A percentile compares a stretch with the other conserved stretches of the same genome.
Conservation (phyloP, 2,797 vertebrate genomes). For the Poecilia velifera region DNA sequence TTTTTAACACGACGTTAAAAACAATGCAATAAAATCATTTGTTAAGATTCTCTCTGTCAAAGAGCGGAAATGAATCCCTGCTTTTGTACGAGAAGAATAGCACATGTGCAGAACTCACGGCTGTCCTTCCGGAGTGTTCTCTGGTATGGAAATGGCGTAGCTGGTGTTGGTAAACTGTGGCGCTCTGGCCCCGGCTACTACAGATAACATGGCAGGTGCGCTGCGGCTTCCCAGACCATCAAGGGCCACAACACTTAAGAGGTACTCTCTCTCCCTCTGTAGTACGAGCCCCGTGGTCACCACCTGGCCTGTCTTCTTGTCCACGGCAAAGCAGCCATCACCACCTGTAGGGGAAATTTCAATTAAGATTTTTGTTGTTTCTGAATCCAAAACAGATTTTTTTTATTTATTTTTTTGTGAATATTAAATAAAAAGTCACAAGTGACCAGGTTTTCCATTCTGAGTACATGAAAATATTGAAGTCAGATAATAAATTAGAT, state of each 20-base stretch:
- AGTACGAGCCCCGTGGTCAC: slow-evolving; percentile 85
- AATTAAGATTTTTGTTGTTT: slow-evolving; percentile 32
- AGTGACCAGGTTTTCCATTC: not conserved
- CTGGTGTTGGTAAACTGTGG: slow-evolving; percentile 87
- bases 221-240: slow-evolving; percentile 86
- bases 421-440: slow-evolving; percentile 35
- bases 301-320: slow-evolving; percentile 86
- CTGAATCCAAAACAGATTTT: slow-evolving; percentile 27
- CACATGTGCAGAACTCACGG: slow-evolving; percentile 78
- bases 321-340: slow-evolving; percentile 87
- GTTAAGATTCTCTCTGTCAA: not conserved
- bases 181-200: slow-evolving; percentile 83
- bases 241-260: slow-evolving; percentile 86
- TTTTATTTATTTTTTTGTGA: not conserved
- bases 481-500: not conserved
- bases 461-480: not conserved
- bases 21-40: not conserved
- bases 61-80: slow-evolving; percentile 1
- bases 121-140: slow-evolving; percentile 82
- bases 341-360: slow-evolving; percentile 78
- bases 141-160: slow-evolving; percentile 83
- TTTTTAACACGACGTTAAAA: not conserved
- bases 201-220: slow-evolving; percentile 82
- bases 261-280: slow-evolving; percentile 85
- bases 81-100: not conserved